Conservation (phyloP, 2,113 vertebrate species). For the Formicarius rufipectus region DNA sequence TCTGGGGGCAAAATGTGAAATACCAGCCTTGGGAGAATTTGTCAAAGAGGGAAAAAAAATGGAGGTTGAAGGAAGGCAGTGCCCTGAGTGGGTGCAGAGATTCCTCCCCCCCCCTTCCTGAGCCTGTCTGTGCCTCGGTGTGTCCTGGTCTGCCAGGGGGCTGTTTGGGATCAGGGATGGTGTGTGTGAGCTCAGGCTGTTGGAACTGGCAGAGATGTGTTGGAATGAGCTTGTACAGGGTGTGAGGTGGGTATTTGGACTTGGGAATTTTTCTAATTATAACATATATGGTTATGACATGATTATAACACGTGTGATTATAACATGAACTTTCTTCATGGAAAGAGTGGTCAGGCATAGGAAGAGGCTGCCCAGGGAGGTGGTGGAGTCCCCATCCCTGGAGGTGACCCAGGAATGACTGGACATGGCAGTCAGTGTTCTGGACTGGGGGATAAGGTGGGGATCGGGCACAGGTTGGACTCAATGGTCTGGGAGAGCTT, state of each 20-base stretch:
- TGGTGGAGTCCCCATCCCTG: neutral
- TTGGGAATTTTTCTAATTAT: neutral
- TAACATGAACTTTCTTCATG: neutral
- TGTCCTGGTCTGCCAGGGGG: rapidly evolving
- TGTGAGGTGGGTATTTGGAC: rapidly evolving
- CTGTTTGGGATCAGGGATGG: neutral
- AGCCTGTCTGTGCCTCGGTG: rapidly evolving
- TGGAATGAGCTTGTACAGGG: rapidly evolving
- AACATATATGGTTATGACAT: neutral
- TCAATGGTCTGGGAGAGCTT: rapidly evolving
- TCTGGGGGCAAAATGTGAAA: neutral
- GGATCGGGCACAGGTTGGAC: neutral
- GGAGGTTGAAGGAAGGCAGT: neutral
- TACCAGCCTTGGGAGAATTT: neutral
- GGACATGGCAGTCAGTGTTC: neutral
- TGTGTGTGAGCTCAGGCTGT: rapidly evolving
- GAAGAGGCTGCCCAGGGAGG: neutral
- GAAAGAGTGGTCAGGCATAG: rapidly evolving
- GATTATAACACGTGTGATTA: neutral
- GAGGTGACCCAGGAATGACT: neutral
- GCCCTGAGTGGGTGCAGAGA: neutral
- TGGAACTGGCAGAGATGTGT: rapidly evolving
- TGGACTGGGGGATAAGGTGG: neutral
- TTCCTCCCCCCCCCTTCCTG: rapidly evolving
- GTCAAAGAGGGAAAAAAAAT: neutral